Evolutionary conservation across 2,888 invertebrate species (phyloP).

Genomic region (Heterodera filipjevi): DNA sequence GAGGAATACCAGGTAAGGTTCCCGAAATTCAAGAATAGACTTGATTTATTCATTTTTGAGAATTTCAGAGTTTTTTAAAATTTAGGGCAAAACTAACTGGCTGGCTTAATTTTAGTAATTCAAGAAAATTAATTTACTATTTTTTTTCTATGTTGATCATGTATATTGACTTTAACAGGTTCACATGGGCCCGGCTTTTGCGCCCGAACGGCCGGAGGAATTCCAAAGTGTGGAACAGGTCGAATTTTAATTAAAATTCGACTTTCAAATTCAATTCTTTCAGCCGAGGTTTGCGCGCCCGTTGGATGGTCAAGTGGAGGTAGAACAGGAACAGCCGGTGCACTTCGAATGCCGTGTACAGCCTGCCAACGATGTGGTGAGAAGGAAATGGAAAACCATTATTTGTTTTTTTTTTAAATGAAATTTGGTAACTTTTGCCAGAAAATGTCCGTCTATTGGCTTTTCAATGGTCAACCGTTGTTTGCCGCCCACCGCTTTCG

Average conservation of each 20-base stretch:
- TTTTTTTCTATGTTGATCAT: background rate
- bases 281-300: conserved; percentile 56
- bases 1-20: conserved; percentile 73
- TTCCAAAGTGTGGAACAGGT: conserved; percentile 55
- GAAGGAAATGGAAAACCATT: background rate
- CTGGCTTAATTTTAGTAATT: too few species aligned
- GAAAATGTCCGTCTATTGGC: conserved; percentile 77
- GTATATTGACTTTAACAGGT: conserved; percentile 28
- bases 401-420: too few species aligned
- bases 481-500: conserved; percentile 75
- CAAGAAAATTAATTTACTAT: too few species aligned
- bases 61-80: too few species aligned
- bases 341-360: conserved; percentile 97
- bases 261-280: background rate
- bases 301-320: conserved; percentile 54
- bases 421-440: too few species aligned
- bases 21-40: background rate
- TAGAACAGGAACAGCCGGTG: conserved; percentile 84
- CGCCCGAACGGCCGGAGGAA: conserved; percentile 62
- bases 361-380: conserved; percentile 86
- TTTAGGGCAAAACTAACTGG: too few species aligned
- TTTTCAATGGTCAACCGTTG: conserved; percentile 85
- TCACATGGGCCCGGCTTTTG: conserved; percentile 63
- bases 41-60: too few species aligned
- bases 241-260: background rate